These are phyloP conservation scores for Mallotus villosus DNA, from an alignment of 2,797 vertebrate genomes.

Conservation along the genomic window DNA sequence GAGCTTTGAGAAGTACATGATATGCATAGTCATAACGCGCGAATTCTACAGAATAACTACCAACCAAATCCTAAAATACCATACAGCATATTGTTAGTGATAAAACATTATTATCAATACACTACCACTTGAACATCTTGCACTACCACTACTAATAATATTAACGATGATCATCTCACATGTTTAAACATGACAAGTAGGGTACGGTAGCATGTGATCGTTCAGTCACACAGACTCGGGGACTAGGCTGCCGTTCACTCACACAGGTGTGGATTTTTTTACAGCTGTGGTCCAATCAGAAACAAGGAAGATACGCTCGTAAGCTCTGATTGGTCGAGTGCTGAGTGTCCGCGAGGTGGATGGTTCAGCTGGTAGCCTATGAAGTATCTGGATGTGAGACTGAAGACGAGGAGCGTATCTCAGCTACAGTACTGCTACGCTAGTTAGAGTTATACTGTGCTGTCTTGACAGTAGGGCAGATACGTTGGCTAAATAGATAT, in stretches of 20 bases:
- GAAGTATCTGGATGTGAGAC: conserved; percentile 31
- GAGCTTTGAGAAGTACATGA: conserved; percentile 51
- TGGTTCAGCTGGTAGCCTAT: background rate
- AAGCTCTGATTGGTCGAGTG: conserved; percentile 24
- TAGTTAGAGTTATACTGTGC: conserved; percentile 16
- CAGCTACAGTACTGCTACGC: conserved; percentile 53
- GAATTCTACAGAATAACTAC: conserved; percentile 58
- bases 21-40: conserved; percentile 76
- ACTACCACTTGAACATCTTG: conserved; percentile 58
- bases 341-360: conserved; percentile 37
- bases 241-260: conserved; percentile 51
- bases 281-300: conserved; percentile 15
- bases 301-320: too few relatives aligned
- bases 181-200: conserved; percentile 37
- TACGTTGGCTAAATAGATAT: conserved; percentile 26
- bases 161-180: conserved; percentile 53
- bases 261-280: conserved; percentile 40
- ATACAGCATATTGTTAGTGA: conserved; percentile 58
- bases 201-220: conserved; percentile 28
- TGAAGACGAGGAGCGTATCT: conserved; percentile 27
- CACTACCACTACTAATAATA: conserved; percentile 64
- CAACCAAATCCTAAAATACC: conserved; percentile 58
- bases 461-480: conserved; percentile 22
- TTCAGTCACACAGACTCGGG: conserved; percentile 35
- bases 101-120: conserved; percentile 51